A percentile compares a stretch with the other conserved stretches of the same genome.
phyloP scores from a whole-genome alignment of 1,140 invertebrate species.

The Steinernema khuongi region DNA sequence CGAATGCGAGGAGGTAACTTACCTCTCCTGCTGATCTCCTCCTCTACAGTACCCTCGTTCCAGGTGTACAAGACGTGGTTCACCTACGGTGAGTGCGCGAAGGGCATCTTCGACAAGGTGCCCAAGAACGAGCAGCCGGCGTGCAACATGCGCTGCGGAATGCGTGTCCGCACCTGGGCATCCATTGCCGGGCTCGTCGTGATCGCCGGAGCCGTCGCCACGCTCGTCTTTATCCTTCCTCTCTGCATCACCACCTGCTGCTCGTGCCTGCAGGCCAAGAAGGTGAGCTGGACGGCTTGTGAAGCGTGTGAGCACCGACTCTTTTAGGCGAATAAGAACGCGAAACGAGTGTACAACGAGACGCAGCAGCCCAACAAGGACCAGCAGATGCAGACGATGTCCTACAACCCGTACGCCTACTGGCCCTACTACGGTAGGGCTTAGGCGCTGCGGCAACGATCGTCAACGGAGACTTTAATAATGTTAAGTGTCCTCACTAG shows the following conservation, averaged over 20 bases:
- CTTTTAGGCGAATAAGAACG: constrained; percentile 42
- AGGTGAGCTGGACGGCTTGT: constrained; percentile 33
- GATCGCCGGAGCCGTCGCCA: constrained; percentile 48
- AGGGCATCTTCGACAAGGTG: constrained; percentile 51
- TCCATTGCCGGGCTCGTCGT: constrained; percentile 45
- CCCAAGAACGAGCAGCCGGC: constrained; percentile 34
- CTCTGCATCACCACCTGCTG: constrained; percentile 55
- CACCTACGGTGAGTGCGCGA: constrained; percentile 50
- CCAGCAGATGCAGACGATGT: constrained; percentile 34
- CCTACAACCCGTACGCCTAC: constrained; percentile 41
- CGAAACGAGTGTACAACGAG: constrained; percentile 36
- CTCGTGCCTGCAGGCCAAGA: constrained; percentile 53
- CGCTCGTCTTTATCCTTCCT: constrained; percentile 50
- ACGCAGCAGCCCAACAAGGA: constrained; percentile 33
- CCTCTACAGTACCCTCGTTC: constrained; percentile 15
- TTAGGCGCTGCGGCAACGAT: constrained; percentile 8
- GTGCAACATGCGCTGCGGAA: constrained; percentile 49
- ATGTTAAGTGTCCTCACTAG: background rate
- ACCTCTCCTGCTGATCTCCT: constrained; percentile 27
- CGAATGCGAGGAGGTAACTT: constrained; percentile 51
- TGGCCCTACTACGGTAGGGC: constrained; percentile 41
- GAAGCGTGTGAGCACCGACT: background rate
- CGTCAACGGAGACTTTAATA: background rate
- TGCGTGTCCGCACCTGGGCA: constrained; percentile 49
- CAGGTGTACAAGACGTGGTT: constrained; percentile 48